Conservation (phyloP, 2,888 invertebrate species). For the Napeogenes sylphis region DNA sequence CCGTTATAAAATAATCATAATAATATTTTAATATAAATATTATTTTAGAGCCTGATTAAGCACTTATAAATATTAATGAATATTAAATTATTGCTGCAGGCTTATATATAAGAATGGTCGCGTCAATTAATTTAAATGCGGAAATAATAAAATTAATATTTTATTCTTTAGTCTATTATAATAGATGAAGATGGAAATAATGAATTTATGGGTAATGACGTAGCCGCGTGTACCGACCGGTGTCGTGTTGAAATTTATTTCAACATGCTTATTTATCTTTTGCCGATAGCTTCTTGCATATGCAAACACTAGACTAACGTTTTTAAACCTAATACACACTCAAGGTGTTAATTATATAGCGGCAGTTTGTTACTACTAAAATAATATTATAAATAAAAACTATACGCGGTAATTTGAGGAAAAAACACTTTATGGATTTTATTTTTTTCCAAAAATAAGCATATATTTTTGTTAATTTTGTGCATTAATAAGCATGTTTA, state of each 20-base stretch:
- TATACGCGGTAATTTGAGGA: no score
- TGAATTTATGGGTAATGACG: neutral
- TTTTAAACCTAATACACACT: slow-evolving; percentile 4
- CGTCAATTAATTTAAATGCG: neutral
- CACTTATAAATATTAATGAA: no score
- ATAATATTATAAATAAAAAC: neutral
- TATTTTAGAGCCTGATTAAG: no score
- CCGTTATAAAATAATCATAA: slow-evolving; percentile 13
- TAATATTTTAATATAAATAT: neutral
- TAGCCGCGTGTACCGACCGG: neutral
- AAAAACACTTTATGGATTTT: no score
- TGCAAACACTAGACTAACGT: slow-evolving; percentile 14
- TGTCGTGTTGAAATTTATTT: slow-evolving; percentile 19
- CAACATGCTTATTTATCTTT: slow-evolving; percentile 13
- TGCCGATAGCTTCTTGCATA: slow-evolving; percentile 21
- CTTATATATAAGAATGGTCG: no score
- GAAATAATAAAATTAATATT: neutral
- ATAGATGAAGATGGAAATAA: neutral
- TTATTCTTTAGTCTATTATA: neutral
- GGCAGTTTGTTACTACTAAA: slow-evolving; percentile 22
- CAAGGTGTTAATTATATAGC: slow-evolving; percentile 26
- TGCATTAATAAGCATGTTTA: neutral
- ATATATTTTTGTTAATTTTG: no score
- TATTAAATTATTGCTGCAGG: no score
- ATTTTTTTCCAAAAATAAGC: no score